phyloP scores from a whole-genome alignment of 2,797 vertebrate genomes.

The Bradypodion ventrale region DNA sequence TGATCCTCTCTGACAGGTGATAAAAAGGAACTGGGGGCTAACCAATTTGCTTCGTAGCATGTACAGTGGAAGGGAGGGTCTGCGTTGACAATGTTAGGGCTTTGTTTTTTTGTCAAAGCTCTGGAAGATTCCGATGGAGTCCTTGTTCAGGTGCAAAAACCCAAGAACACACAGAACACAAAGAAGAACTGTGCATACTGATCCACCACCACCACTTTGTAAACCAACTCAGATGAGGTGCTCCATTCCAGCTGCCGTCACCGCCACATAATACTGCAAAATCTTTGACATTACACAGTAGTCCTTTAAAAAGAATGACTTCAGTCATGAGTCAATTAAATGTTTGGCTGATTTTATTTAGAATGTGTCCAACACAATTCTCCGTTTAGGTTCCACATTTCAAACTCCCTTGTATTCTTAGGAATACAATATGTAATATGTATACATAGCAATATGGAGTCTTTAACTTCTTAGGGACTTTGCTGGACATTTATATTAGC shows the following conservation, averaged over 20 bases:
- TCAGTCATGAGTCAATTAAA: constrained; percentile 61
- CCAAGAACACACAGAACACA: too few relatives aligned
- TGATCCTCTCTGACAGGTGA: too few relatives aligned
- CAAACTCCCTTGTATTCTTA: constrained; percentile 62
- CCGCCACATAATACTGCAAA: background rate
- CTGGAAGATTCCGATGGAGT: too few relatives aligned
- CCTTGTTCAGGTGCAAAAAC: too few relatives aligned
- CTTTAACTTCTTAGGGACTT: constrained; percentile 69
- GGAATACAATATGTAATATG: constrained; percentile 70
- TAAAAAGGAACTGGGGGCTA: too few relatives aligned
- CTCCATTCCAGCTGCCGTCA: background rate
- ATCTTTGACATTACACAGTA: constrained; percentile 9
- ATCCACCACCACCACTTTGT: background rate
- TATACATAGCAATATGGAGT: constrained; percentile 68
- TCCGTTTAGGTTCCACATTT: constrained; percentile 72
- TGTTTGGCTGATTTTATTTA: constrained; percentile 80
- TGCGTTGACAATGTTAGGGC: too few relatives aligned
- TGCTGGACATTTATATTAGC: constrained; percentile 70
- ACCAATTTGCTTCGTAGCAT: too few relatives aligned
- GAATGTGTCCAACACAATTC: constrained; percentile 73
- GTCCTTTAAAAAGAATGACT: constrained; percentile 55
- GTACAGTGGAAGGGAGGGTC: too few relatives aligned
- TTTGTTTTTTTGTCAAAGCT: too few relatives aligned
- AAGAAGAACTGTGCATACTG: background rate
- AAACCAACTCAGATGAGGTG: background rate